Evolutionary conservation across 2,113 vertebrate species (phyloP), one percentile per base, ranked within the genome.

Genomic region (Gambusia holbrooki): DNA sequence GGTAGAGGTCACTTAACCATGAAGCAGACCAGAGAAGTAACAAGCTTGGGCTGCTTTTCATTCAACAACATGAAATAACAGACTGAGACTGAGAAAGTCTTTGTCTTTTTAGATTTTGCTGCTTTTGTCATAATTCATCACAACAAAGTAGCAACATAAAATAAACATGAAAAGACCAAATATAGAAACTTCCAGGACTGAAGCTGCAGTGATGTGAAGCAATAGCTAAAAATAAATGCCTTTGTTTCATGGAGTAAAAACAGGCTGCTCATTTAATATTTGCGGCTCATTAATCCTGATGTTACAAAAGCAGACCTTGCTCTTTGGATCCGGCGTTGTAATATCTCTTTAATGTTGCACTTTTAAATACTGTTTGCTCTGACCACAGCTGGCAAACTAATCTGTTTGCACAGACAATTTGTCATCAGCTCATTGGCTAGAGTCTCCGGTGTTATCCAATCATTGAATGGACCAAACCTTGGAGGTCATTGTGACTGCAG

Each of bases 321-420:
- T 75, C 62, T 76, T 73, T 82, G 68, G 54, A 63, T 74, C 40
- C 22, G 32, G 7, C 4, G 14, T 4, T 5, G 65, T 73, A 65
- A 32, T 60, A 25, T 12, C 6, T 81, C 25, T 75, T 75, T 62
- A 69, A 72, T 71, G 54, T n/a, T 42, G 58, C 11, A 60, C 60
- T 61, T 73, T 72, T 72, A 73, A 48, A 81, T 25, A 58, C 63
- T 88, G 74, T 87, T 89, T 90, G 65, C 76, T 82, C 69, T 60
- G 77, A 77, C 69, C 42, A 3, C 48, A 65, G 60, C 77, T 86
- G 70, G 74, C 70, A 89, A 80, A 87, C 62, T 71, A n/a, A 73
- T 62, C 48, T 81, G 80, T 89, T 87, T 89, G 80, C 48, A 28
- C 62, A 81, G 87, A 80, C 82, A 66, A 79, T 74, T 83, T 89